phyloP scores from a whole-genome alignment of 2,797 vertebrate species.

The Mycteria americana region DNA sequence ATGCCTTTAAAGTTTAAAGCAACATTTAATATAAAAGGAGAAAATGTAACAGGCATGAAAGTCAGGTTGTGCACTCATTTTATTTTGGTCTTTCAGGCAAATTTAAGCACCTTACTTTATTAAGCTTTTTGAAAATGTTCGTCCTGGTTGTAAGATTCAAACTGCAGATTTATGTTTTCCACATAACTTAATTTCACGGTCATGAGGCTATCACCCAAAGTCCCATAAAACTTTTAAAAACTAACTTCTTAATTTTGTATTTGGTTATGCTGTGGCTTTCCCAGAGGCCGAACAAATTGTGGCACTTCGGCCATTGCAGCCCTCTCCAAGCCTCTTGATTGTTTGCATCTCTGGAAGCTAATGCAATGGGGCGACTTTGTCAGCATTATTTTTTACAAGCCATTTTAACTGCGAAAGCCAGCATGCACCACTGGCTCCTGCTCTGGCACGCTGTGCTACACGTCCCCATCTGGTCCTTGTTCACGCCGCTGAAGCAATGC shows the following conservation, averaged over 20 bases:
- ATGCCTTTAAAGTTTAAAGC: conserved; percentile 15
- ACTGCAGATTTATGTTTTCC: not conserved
- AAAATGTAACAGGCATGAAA: not conserved
- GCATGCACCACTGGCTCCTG: not conserved
- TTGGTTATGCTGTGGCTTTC: not conserved
- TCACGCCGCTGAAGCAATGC: not conserved
- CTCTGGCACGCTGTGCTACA: not conserved
- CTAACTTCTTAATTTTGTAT: not conserved
- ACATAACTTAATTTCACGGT: not conserved
- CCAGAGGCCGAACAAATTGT: not conserved
- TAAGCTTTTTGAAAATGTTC: not conserved
- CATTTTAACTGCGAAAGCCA: not conserved
- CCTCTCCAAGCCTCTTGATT: not conserved
- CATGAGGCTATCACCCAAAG: not conserved
- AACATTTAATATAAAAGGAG: not conserved
- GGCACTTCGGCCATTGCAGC: not conserved
- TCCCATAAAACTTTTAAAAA: not conserved
- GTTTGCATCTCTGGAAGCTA: not conserved
- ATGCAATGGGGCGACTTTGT: not conserved
- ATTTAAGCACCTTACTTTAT: not conserved
- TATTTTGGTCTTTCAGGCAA: not conserved
- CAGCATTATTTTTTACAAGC: conserved; percentile 6
- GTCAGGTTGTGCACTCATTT: not conserved
- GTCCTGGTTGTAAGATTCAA: not conserved
- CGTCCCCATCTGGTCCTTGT: not conserved